Evolutionary conservation across 2,797 vertebrate genomes (phyloP).

Genomic region (Crocidura indochinensis): DNA sequence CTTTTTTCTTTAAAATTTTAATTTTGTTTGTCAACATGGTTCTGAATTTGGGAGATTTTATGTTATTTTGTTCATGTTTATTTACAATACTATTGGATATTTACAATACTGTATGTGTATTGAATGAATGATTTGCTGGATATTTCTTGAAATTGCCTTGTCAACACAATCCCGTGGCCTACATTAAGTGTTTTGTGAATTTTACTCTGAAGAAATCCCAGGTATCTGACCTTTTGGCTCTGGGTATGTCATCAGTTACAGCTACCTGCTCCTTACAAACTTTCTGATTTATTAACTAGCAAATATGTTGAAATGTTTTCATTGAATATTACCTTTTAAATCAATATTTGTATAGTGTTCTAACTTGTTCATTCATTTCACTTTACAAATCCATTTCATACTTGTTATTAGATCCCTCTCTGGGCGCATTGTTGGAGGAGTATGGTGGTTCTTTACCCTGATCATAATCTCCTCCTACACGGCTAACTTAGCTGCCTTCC

Average conservation of each 20-base stretch:
- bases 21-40: conserved; percentile 20
- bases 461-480: conserved; percentile 99
- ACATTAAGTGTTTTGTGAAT: conserved; percentile 68
- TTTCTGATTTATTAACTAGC: conserved; percentile 60
- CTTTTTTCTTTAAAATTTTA: conserved; percentile 19
- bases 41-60: conserved; percentile 69
- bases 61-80: conserved; percentile 53
- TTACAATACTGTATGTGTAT: conserved; percentile 39
- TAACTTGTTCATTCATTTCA: conserved; percentile 87
- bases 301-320: conserved; percentile 33
- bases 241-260: conserved; percentile 62
- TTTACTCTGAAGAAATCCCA: conserved; percentile 70
- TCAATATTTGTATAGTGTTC: conserved; percentile 83
- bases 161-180: conserved; percentile 58
- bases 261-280: conserved; percentile 31
- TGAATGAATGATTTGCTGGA: conserved; percentile 58
- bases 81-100: conserved; percentile 21
- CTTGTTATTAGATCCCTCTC: conserved; percentile 97
- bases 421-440: conserved; percentile 99
- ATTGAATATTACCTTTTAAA: conserved; percentile 74
- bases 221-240: conserved; percentile 66
- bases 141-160: conserved; percentile 71
- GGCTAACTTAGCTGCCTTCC: conserved; percentile 99
- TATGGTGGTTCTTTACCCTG: conserved; percentile 99
- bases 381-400: conserved; percentile 92